These are phyloP conservation scores for Lanius collurio DNA, from an alignment of 2,113 vertebrate genomes.

Conservation along the genomic window DNA sequence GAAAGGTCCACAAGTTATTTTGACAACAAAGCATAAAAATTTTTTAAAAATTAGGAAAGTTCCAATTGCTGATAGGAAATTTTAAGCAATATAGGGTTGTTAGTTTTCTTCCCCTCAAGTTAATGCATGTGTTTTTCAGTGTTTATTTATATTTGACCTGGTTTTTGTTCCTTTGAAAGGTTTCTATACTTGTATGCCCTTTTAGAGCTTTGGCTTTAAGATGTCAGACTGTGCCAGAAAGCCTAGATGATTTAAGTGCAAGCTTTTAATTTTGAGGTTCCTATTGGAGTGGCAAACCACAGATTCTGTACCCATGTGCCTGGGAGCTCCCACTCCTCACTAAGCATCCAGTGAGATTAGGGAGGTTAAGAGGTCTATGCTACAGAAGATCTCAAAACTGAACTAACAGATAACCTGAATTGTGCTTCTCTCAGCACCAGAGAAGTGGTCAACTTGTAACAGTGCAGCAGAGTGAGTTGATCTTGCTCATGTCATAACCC, in stretches of 20 bases:
- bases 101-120: not conserved
- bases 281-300: not conserved
- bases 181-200: not conserved
- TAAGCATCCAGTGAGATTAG: not conserved
- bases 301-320: not conserved
- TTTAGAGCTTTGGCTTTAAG: not conserved
- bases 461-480: not conserved
- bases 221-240: not conserved
- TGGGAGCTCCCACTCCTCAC: not conserved
- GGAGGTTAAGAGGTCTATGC: not conserved
- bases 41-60: not conserved
- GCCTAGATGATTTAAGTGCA: not conserved
- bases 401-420: not conserved
- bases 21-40: not conserved
- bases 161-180: not conserved
- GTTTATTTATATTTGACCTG: not conserved
- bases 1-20: not conserved
- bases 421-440: not conserved
- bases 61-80: not conserved
- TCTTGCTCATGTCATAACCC: not conserved
- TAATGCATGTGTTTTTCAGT: not conserved
- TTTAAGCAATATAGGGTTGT: not conserved
- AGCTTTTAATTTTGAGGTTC: not conserved
- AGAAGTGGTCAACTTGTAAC: not conserved
- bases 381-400: not conserved